Evolutionary conservation across 2,888 invertebrate genomes (phyloP), one percentile per base, ranked within the genome.

Genomic region (Limenitis camilla): DNA sequence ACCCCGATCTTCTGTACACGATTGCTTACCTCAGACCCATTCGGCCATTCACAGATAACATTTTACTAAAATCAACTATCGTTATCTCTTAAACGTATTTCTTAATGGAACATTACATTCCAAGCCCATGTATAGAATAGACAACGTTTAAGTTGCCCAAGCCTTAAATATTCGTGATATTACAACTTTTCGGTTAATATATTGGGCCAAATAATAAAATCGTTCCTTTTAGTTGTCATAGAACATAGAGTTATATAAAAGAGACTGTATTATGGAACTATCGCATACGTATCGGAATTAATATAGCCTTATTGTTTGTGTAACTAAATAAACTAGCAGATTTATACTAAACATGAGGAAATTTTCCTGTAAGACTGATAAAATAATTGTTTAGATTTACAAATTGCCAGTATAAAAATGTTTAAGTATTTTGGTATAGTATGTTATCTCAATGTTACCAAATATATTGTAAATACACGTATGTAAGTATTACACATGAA

Each of bases 371-470:
- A 81, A 86, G 86, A 87, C 86, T 87, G 86, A 86, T 78, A 76
- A 63, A 76, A 70, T 71, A 77, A 73, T 59, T 64, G 65, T 75
- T 69, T 67, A 63, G 67, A 71, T 67, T 68, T 67, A 68, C 62
- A 68, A 70, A 72, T 76, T 71, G 82, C 81, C 82, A 83, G 83
- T 83, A 84, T 80, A 74, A 74, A 68, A 70, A 68, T 70, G 62
- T 69, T 73, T 70, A 71, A 77, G 75, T 84, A 84, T 85, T 83
- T 84, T 85, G 78, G 72, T 83, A 85, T 80, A 78, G 74, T 60
- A 63, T 66, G 60, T 66, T 78, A 78, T 86, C 83, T 83, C 86
- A 83, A 74, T 85, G 87, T 87, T 87, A 87, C 87, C 87, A 87
- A 87, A 87, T 86, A 82, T 83, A 76, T 81, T 82, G 81, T 87